phyloP scores from a whole-genome alignment of 2,888 invertebrate genomes.

The Disparrhopalites patrizii region DNA sequence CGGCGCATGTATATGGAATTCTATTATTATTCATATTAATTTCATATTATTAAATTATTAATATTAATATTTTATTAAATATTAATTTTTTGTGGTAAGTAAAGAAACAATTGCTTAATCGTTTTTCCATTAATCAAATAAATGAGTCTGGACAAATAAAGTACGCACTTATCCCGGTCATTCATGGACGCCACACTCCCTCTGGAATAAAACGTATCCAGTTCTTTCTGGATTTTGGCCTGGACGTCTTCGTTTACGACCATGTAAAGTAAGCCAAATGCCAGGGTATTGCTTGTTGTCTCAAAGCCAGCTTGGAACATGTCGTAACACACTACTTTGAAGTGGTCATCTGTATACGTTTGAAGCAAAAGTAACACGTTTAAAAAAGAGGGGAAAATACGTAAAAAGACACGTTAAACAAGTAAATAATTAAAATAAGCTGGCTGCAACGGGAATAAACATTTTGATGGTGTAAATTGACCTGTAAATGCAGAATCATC shows the following conservation, averaged over 20 bases:
- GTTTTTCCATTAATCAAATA: no score
- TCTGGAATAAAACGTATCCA: constrained; percentile 54
- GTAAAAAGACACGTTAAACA: constrained; percentile 3
- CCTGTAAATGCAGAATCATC: constrained; percentile 37
- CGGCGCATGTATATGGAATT: constrained; percentile 39
- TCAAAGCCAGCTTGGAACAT: constrained; percentile 65
- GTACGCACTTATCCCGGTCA: constrained; percentile 54
- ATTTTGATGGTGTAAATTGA: constrained; percentile 1
- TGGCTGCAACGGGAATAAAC: background rate
- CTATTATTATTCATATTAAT: constrained; percentile 22
- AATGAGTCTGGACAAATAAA: no score
- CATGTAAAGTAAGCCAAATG: constrained; percentile 61
- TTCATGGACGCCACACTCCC: constrained; percentile 54
- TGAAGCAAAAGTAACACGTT: background rate
- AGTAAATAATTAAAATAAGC: background rate
- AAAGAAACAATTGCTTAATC: no score
- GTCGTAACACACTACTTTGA: constrained; percentile 54
- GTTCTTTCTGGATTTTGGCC: constrained; percentile 56
- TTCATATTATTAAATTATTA: background rate
- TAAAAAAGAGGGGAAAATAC: background rate
- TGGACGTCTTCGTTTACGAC: constrained; percentile 60
- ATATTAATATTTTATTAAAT: background rate
- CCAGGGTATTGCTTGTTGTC: constrained; percentile 62
- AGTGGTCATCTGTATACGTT: constrained; percentile 40
- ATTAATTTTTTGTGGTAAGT: background rate